Conservation (phyloP, 2,797 vertebrate genomes). For the Onychomys arenicola region DNA sequence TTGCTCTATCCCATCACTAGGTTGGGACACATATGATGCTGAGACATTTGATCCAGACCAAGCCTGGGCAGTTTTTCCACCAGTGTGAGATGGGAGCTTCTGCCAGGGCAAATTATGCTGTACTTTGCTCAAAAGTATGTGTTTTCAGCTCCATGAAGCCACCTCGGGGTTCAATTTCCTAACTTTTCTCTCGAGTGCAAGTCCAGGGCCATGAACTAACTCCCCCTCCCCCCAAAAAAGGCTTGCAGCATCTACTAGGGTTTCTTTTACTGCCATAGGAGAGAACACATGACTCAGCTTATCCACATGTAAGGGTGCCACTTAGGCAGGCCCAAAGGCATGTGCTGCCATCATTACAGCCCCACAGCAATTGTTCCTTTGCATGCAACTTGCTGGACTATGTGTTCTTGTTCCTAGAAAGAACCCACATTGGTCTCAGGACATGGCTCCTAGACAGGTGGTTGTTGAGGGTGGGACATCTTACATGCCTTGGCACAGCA, state of each 20-base stretch:
- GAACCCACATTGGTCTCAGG: not conserved
- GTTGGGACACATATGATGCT: not conserved
- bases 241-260: not conserved
- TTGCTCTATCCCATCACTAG: not conserved
- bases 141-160: not conserved
- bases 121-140: not conserved
- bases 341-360: not conserved
- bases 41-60: not conserved
- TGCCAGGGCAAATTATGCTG: rapidly evolving
- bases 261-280: not conserved
- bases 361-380: not conserved
- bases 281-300: not conserved
- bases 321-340: not conserved
- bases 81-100: rapidly evolving
- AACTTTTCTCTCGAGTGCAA: not conserved
- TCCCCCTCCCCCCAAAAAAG: not conserved
- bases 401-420: not conserved
- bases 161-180: not conserved
- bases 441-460: not conserved
- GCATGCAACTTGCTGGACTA: not conserved
- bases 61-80: not conserved
- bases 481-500: not conserved
- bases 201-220: conserved; percentile 23
- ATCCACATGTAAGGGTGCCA: not conserved
- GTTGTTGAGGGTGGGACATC: not conserved